phyloP scores from a whole-genome alignment of 2,113 vertebrate species.

The Otolemur garnettii region DNA sequence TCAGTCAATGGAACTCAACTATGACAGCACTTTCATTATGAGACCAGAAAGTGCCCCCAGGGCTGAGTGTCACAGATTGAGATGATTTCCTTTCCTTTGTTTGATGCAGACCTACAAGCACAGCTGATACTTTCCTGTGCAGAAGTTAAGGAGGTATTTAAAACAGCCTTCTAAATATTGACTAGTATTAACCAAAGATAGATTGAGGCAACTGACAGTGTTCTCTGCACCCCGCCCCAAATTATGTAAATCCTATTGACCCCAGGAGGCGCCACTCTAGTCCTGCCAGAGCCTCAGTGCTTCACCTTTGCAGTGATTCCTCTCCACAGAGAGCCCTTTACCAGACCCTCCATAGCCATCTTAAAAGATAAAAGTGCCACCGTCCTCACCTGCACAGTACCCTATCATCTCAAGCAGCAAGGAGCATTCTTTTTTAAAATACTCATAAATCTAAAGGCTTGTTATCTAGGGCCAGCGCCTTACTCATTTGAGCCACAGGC shows the following conservation, averaged over 20 bases:
- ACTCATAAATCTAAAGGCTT: too few relatives aligned
- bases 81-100: not conserved
- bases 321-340: not conserved
- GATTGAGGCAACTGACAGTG: not conserved
- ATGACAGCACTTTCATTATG: not conserved
- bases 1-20: not conserved
- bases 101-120: not conserved
- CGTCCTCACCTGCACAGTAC: too few relatives aligned
- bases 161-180: not conserved
- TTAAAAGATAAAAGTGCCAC: too few relatives aligned
- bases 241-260: not conserved
- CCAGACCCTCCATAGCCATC: too few relatives aligned
- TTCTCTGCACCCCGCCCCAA: not conserved
- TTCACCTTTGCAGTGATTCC: not conserved
- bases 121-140: too few relatives aligned
- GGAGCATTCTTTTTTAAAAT: too few relatives aligned
- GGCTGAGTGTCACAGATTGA: not conserved
- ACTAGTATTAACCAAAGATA: not conserved
- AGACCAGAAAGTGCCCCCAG: not conserved
- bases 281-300: too few relatives aligned
- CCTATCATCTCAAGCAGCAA: too few relatives aligned
- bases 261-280: too few relatives aligned
- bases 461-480: too few relatives aligned
- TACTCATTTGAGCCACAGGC: too few relatives aligned
- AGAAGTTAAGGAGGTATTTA: too few relatives aligned